Evolutionary conservation across 2,113 vertebrate genomes (phyloP), one percentile per base, ranked within the genome.

Genomic region (Corydoras maculifer): DNA sequence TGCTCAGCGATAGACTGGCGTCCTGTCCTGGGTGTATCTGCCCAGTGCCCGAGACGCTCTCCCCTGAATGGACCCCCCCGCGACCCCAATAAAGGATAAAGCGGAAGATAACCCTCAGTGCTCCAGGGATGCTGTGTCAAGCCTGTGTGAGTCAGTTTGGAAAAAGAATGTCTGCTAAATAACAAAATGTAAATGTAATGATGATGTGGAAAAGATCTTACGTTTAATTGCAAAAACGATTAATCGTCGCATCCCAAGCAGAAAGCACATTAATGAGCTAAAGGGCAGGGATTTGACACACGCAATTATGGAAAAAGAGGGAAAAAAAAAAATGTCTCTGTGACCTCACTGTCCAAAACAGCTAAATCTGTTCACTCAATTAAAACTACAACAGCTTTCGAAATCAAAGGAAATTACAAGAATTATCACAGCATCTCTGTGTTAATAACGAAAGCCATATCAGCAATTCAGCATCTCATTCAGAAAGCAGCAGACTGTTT

Each of bases 341-440:
- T 49, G 58, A 73, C 69, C 67, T 68, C 43, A 54, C 68, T 51
- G 65, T 69, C 66, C 59, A 77, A 72, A 75, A 71, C 63, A 68
- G 55, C 70, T 51, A 66, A 77, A 78, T 78, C 65, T 67, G 69
- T 75, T 62, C 1, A 58, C 72, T 74, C 72, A 77, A 81, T 81
- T 81, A 81, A 76, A 78, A 75, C 65, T 59, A 74, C 58, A 65
- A 72, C 68, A 74, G 66, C 77, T 70, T 72, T 75, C 69, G 77
- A 77, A 81, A 77, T 81, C 65, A 75, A 78, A 74, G 70, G 61
- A 70, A 78, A 78, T 76, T 71, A 79, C 68, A 79, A 65, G 79
- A 73, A 82, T 82, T 74, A 79, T 71, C 65, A 68, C 62, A 73
- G 67, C 64, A 78, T 79, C 61, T 75, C 69, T 77, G 72, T 80